Conservation (phyloP, 1,140 invertebrate species). For the Megathymus violae region DNA sequence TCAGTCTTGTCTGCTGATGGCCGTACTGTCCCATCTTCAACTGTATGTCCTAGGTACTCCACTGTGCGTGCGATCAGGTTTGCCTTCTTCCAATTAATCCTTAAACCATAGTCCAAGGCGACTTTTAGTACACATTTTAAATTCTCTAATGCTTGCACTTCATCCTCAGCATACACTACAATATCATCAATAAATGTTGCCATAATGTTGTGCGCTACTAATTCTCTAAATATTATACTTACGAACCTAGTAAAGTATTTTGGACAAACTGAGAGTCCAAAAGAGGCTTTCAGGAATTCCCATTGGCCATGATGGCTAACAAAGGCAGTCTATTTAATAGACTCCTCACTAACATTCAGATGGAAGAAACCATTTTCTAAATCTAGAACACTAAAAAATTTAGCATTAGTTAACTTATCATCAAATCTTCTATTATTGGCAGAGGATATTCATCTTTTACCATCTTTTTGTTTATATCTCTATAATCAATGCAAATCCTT, state of each 20-base stretch:
- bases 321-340: constrained; percentile 43
- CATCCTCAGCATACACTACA: constrained; percentile 13
- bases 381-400: constrained; percentile 35
- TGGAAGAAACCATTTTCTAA: constrained; percentile 44
- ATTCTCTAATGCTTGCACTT: constrained; percentile 13
- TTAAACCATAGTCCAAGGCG: constrained; percentile 56
- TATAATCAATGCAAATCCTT: constrained; percentile 32
- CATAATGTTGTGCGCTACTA: constrained; percentile 18
- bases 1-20: constrained; percentile 49
- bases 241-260: constrained; percentile 40
- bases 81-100: constrained; percentile 67
- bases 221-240: constrained; percentile 32
- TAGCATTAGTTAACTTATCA: constrained; percentile 29
- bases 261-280: constrained; percentile 37
- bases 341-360: constrained; percentile 34
- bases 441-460: constrained; percentile 39
- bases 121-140: constrained; percentile 41
- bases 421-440: constrained; percentile 39
- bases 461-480: constrained; percentile 32
- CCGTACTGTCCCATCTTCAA: constrained; percentile 40
- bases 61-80: constrained; percentile 48
- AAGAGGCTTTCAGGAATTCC: constrained; percentile 41
- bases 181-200: constrained; percentile 38
- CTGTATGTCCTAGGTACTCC: constrained; percentile 57
- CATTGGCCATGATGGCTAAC: constrained; percentile 40